Base-by-base conservation (phyloP, 1,140 invertebrate species). In the Nymphalis io region DNA sequence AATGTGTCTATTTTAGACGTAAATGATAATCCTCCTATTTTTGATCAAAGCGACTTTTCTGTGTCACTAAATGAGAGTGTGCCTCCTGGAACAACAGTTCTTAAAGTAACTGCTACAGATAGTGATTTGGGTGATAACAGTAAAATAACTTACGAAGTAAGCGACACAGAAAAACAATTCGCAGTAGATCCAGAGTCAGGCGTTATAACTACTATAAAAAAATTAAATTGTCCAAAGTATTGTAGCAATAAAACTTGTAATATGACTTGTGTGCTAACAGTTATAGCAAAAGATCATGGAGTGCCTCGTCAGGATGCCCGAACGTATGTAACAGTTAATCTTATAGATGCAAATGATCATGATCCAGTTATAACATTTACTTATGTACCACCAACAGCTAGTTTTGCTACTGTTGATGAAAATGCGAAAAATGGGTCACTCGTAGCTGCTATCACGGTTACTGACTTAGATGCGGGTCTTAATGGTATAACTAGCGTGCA, bases 11-110 rank as follows among this genome's bases (percentile, higher is more conserved):
- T 98, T 64, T 88, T 98, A 60, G 98, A 99, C 88, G 97, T 98
- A 0, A 99, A 99, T 83, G 98, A 99, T 84, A 98, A 98, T 90
- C 96, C 97, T 16, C 98, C 98, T 23, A 96, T 98, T 59, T 98
- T 98, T 76, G 96, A 97, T 82, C 96, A 98, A 81, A 96, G 95
- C 90, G 97, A 98, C 82, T 99, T 98, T 89, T 96, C 95, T 53
- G 97, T 98, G 0, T 96, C 95, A 11, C 79, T 99, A 15, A 97
- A 98, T 86, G 98, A 99, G 91, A 98, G 96, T 80, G 96, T 97
- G 3, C 94, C 95, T 3, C 95, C 96, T 0, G 97, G 97, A n/a
- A 97, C 96, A 0, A 94, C 93, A 8, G 97, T 99, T 0, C 87
- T 98, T 0, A 96, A 96, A 75, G 97, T 99, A n/a, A 95, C 95